phyloP scores from a whole-genome alignment of 1,140 invertebrate species.

The Orius insidiosus region DNA sequence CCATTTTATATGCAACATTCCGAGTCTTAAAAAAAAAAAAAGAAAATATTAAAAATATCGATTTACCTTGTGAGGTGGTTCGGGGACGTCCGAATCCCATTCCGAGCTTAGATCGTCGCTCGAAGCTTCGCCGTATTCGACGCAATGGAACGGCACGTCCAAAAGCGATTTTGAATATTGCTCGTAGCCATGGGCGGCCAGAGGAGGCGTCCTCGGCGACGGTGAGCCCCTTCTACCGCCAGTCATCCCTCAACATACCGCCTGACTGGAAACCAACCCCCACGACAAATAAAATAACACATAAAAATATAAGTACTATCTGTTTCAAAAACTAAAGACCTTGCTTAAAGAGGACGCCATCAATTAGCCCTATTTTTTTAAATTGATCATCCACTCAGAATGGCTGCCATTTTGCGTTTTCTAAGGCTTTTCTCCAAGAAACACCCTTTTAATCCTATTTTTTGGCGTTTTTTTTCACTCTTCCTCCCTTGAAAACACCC shows the following conservation, averaged over 20 bases:
- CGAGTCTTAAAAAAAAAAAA: too few relatives aligned
- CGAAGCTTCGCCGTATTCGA: constrained; percentile 65
- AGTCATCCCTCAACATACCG: neutral
- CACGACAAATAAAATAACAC: too few relatives aligned
- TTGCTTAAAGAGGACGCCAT: constrained; percentile 3
- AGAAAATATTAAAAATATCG: neutral
- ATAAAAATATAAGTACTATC: too few relatives aligned
- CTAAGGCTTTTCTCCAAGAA: too few relatives aligned
- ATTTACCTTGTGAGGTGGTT: constrained; percentile 18
- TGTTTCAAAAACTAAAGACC: neutral
- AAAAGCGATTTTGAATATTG: constrained; percentile 59
- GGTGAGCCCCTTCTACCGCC: constrained; percentile 15
- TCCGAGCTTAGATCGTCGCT: constrained; percentile 77
- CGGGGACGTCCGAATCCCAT: constrained; percentile 63
- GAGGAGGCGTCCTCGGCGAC: constrained; percentile 24
- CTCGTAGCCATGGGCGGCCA: constrained; percentile 45
- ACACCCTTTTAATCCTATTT: too few relatives aligned
- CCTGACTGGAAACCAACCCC: neutral
- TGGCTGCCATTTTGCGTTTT: too few relatives aligned
- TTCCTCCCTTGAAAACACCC: too few relatives aligned
- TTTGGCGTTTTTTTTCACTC: too few relatives aligned
- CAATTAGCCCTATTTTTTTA: neutral
- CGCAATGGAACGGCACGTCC: constrained; percentile 39
- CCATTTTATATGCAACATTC: too few relatives aligned
- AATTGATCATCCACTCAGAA: too few relatives aligned